A percentile compares a stretch with the other conserved stretches of the same genome.
Conservation (phyloP, 1,140 invertebrate species). For the Aphidius gifuensis region DNA sequence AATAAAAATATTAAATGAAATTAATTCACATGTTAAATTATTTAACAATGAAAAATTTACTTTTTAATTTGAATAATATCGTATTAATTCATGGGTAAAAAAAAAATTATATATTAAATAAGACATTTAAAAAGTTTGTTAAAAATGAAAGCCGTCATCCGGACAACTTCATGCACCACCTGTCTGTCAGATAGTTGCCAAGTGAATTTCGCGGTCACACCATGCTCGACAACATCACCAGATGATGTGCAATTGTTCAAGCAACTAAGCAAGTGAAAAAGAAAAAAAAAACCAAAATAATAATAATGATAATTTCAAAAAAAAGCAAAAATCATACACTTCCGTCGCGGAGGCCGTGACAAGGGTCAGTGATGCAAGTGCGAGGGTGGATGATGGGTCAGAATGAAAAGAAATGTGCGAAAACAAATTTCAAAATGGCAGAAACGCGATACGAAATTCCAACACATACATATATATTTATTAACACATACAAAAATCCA, state of each 20-base stretch:
- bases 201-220: slow-evolving; percentile 9
- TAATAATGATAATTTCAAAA: not conserved
- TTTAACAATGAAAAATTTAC: too few species aligned
- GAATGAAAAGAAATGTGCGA: not conserved
- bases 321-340: not conserved
- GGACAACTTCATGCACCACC: slow-evolving; percentile 10
- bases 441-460: slow-evolving; percentile 7
- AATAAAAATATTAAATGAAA: too few species aligned
- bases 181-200: slow-evolving; percentile 1
- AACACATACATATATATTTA: too few species aligned
- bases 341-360: not conserved
- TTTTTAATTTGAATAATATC: too few species aligned
- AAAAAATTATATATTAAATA: too few species aligned
- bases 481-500: too few species aligned
- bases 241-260: slow-evolving; percentile 7
- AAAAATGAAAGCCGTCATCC: not conserved
- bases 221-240: not conserved
- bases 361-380: slow-evolving; percentile 7
- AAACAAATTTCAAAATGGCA: not conserved
- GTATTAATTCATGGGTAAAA: too few species aligned
- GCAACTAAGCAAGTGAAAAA: not conserved
- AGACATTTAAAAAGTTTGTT: too few species aligned
- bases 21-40: too few species aligned
- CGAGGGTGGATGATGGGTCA: not conserved
- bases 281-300: not conserved